These are phyloP conservation scores for Lethenteron reissneri DNA, from an alignment of 2,113 vertebrate species.

Conservation along the genomic window DNA sequence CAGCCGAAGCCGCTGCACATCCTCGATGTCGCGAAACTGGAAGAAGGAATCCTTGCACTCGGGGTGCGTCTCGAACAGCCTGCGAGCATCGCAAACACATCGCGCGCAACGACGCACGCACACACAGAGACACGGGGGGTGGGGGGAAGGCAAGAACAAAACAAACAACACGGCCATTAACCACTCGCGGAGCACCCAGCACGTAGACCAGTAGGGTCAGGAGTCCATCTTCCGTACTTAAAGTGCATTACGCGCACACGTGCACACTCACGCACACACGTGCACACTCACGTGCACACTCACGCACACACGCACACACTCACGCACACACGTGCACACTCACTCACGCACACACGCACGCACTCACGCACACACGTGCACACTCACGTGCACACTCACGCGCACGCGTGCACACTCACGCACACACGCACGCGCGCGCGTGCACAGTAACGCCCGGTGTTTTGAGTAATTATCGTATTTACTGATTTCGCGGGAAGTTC, in stretches of 20 bases:
- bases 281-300: neutral
- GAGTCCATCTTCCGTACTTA: too few species aligned
- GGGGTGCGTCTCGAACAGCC: conserved; percentile 41
- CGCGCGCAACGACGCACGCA: neutral
- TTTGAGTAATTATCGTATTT: too few species aligned
- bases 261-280: neutral
- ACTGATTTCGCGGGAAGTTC: too few species aligned
- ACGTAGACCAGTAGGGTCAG: too few species aligned
- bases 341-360: too few species aligned
- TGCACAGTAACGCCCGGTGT: too few species aligned
- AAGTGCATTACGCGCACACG: neutral
- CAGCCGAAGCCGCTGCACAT: conserved; percentile 28
- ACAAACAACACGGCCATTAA: too few species aligned
- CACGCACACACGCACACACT: neutral
- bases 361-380: neutral
- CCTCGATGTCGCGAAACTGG: conserved; percentile 36
- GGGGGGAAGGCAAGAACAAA: neutral
- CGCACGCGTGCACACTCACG: neutral
- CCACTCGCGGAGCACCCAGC: too few species aligned
- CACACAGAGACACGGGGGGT: neutral
- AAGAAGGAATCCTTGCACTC: conserved; percentile 46
- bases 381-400: neutral
- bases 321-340: neutral
- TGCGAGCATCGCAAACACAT: conserved; percentile 14
- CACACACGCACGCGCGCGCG: neutral